Evolutionary conservation across 1,140 invertebrate species (phyloP).

Genomic region (Glomeris maerens): DNA sequence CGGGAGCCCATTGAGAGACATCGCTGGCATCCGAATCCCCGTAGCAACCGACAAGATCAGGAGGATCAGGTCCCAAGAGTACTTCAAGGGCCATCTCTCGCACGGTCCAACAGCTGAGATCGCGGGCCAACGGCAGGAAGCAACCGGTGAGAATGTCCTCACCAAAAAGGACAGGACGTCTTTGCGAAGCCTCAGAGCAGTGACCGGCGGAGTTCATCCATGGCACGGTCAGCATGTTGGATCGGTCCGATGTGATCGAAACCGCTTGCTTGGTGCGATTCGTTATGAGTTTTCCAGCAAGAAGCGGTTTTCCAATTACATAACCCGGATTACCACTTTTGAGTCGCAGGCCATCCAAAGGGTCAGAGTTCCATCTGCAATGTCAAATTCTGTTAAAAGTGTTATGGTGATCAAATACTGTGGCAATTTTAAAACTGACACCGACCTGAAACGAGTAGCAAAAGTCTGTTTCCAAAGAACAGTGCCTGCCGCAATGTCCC

Average conservation of each 20-base stretch:
- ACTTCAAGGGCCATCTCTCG: neutral
- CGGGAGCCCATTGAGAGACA: neutral
- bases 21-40: neutral
- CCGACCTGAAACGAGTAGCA: neutral
- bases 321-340: constrained; percentile 3
- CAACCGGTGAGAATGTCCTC: neutral
- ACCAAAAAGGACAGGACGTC: neutral
- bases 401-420: no score
- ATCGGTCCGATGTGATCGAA: no score
- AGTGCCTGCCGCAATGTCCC: neutral
- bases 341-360: no score
- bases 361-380: neutral
- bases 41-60: neutral
- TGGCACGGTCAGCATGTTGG: no score
- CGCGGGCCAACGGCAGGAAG: neutral
- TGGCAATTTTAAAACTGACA: no score
- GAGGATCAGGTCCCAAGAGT: neutral
- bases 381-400: neutral
- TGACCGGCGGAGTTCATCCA: no score
- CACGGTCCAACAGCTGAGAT: neutral
- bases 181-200: no score
- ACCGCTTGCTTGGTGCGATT: no score
- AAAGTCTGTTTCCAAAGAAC: neutral
- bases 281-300: neutral
- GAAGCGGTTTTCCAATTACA: neutral